A percentile compares a stretch with the other conserved stretches of the same genome.
These are phyloP conservation scores for Hephaestus fuliginosus DNA, from an alignment of 2,797 vertebrate genomes.

Conservation along the genomic window DNA sequence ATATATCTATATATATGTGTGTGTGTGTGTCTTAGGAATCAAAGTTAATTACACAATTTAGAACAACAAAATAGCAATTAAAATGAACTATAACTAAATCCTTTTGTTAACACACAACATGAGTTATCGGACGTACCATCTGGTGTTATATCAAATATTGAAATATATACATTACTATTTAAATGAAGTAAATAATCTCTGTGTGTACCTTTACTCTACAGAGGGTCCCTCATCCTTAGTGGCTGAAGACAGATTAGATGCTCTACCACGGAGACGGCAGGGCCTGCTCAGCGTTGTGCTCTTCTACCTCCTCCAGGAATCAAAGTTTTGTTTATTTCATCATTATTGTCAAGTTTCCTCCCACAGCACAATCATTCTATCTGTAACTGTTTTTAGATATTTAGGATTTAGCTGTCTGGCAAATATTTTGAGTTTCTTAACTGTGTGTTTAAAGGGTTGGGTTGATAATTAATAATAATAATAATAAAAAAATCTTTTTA, in stretches of 20 bases:
- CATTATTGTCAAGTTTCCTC: neutral
- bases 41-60: too few species aligned
- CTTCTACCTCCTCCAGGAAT: neutral
- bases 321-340: neutral
- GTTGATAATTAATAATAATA: too few species aligned
- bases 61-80: neutral
- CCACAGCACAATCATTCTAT: neutral
- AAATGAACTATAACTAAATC: neutral
- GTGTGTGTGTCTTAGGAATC: too few species aligned
- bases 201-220: neutral
- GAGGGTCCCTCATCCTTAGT: neutral
- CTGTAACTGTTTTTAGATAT: neutral
- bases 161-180: too few species aligned
- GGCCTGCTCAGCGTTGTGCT: rapidly evolving
- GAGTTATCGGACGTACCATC: too few species aligned
- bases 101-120: too few species aligned
- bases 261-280: rapidly evolving
- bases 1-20: too few species aligned
- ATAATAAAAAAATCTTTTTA: too few species aligned
- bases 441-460: too few species aligned
- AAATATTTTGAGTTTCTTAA: too few species aligned
- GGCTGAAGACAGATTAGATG: rapidly evolving
- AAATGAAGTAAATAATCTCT: neutral
- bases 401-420: neutral
- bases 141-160: too few species aligned